Percentiles rank a stretch among this genome's conserved stretches.
Evolutionary conservation across 1,140 invertebrate species (phyloP).

Genomic region (Drosophila persimilis): DNA sequence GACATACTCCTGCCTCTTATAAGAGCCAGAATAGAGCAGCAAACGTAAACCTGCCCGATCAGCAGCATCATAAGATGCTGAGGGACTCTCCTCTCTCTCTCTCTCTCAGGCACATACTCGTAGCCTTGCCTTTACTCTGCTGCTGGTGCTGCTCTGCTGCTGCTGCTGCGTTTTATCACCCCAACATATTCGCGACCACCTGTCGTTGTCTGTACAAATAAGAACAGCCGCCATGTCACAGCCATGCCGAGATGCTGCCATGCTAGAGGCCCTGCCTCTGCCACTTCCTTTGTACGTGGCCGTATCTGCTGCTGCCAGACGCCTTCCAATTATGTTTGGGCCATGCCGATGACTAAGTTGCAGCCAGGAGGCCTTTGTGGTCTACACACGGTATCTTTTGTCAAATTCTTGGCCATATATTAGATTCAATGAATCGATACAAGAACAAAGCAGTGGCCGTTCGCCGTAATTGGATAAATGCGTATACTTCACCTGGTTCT

Average conservation of each 20-base stretch:
- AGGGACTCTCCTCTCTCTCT: constrained; percentile 5
- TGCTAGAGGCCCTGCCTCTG: constrained; percentile 8
- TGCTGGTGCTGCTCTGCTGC: constrained; percentile 17
- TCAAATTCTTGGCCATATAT: too few relatives aligned
- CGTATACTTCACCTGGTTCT: background rate
- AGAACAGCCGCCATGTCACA: constrained; percentile 1
- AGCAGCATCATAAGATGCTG: constrained; percentile 18
- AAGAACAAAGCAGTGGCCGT: background rate
- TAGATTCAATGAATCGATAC: too few relatives aligned
- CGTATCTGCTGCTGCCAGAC: constrained; percentile 45
- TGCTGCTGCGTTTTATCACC: constrained; percentile 37
- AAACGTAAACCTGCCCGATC: constrained; percentile 52
- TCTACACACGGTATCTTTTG: background rate
- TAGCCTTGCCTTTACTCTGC: constrained; percentile 22
- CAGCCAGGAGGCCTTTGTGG: constrained; percentile 15
- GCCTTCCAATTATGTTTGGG: constrained; percentile 66
- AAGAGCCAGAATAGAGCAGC: constrained; percentile 35
- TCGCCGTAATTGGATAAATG: background rate
- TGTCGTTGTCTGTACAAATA: constrained; percentile 71
- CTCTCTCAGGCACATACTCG: constrained; percentile 41
- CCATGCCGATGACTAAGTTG: constrained; percentile 33
- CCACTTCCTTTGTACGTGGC: constrained; percentile 31
- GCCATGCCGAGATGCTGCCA: too few relatives aligned
- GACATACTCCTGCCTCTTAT: constrained; percentile 55
- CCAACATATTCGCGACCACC: constrained; percentile 55